Percentiles rank a stretch among this genome's conserved stretches.
These are phyloP conservation scores for Neodiprion pinetum DNA, from an alignment of 1,140 invertebrate species.

Conservation along the genomic window DNA sequence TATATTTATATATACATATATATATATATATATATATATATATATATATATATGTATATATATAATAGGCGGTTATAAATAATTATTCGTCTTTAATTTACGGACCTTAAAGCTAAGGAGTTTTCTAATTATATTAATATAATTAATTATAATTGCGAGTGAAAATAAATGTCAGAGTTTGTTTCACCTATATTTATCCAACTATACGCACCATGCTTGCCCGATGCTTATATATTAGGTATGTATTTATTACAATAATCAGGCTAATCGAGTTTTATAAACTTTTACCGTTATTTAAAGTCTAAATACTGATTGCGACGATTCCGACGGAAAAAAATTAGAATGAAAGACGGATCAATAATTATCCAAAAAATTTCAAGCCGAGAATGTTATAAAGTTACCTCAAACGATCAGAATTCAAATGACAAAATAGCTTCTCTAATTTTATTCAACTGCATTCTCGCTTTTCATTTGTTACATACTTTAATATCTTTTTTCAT, in stretches of 20 bases:
- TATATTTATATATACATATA: too few relatives aligned
- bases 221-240: not conserved
- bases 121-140: constrained; percentile 39
- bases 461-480: too few relatives aligned
- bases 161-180: constrained; percentile 44
- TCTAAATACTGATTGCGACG: not conserved
- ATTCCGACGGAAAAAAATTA: too few relatives aligned
- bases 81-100: constrained; percentile 49
- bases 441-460: not conserved
- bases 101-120: constrained; percentile 45
- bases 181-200: constrained; percentile 19
- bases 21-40: too few relatives aligned
- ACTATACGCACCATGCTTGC: not conserved
- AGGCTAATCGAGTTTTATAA: not conserved
- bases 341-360: not conserved
- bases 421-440: not conserved
- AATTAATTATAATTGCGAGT: constrained; percentile 54
- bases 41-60: too few relatives aligned
- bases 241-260: not conserved
- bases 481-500: too few relatives aligned
- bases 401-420: not conserved
- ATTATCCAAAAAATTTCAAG: not conserved
- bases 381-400: not conserved
- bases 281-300: not conserved
- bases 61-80: constrained; percentile 52